Evolutionary conservation across 2,113 vertebrate species (phyloP).

Genomic region (Anguilla rostrata): DNA sequence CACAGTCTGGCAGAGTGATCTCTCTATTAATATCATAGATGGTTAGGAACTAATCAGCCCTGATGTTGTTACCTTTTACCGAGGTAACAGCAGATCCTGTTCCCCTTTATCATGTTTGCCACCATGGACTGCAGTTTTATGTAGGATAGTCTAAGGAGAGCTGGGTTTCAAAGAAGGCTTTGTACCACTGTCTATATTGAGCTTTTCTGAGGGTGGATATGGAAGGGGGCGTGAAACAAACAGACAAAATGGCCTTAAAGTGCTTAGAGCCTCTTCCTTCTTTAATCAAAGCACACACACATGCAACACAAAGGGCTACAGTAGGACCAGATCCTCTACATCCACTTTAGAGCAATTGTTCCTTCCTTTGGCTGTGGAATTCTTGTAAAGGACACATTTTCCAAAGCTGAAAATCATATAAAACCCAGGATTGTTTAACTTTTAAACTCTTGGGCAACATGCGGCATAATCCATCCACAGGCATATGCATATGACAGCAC

Average conservation of each 20-base stretch:
- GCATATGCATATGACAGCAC: not conserved
- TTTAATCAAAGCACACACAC: conserved; percentile 78
- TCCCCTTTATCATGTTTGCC: not conserved
- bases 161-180: conserved; percentile 37
- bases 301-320: conserved; percentile 71
- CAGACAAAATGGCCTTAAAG: conserved; percentile 75
- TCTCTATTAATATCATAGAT: conserved; percentile 15
- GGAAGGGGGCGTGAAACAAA: conserved; percentile 74
- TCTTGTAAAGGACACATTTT: conserved; percentile 28
- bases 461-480: not conserved
- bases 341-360: conserved; percentile 58
- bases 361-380: conserved; percentile 41
- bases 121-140: not conserved
- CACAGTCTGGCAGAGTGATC: conserved; percentile 24
- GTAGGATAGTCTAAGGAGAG: conserved; percentile 32
- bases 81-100: not conserved
- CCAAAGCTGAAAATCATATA: conserved; percentile 51
- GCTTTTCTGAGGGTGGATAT: conserved; percentile 71
- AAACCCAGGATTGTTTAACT: conserved; percentile 46
- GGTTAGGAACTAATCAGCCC: not conserved
- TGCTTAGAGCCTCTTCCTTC: conserved; percentile 76
- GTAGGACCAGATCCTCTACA: conserved; percentile 65
- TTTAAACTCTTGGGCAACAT: conserved; percentile 38
- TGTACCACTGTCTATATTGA: conserved; percentile 62
- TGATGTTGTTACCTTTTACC: not conserved